Evolutionary conservation across 2,113 vertebrate genomes (phyloP), one percentile per base, ranked within the genome.

Genomic region (Mugil cephalus): DNA sequence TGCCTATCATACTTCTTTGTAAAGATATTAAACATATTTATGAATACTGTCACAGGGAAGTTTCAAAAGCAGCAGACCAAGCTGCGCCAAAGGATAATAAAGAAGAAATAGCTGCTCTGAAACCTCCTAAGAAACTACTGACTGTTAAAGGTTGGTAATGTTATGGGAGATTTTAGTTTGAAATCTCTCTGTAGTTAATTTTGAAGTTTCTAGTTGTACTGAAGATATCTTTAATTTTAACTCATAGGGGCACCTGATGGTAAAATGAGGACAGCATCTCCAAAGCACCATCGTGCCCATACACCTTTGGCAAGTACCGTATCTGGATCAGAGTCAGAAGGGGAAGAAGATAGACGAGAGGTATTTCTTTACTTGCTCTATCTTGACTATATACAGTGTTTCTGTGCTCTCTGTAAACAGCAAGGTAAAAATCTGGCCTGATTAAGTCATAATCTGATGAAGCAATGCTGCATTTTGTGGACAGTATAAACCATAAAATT

Each of bases 121-220:
- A 93, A 60, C 88, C 94, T 3, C 63, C 92, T 42, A 96, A 94
- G 77, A 94, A 91, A 59, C 93, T 96, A 40, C 70, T 98, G 59
- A 95, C 94, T 73, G 95, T 97, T 51, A 96, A 96, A 96, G 97
- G 97, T 98, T 69, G 89, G 88, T 0, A n/a, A 4, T 45, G 8
- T 42, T 56, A 40, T 58, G n/a, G n/a, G 5, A 30, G 2, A 30
- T 30, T 30, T 30, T 30, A 3, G 24, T 30, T 30, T 30, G 24
- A 5, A 5, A 30, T 30, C 24, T 34, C 7, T 47, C 21, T 36
- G 0, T 19, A 4, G 40, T 38, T 46, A 9, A 15, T 17, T 52
- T 2, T 3, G 14, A 59, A 7, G 12, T 40, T 56, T 55, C 34
- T 2, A 14, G 14, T 7, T 47, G 17, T 10, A 18, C 21, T 8